Conservation (phyloP, 2,113 vertebrate genomes). For the Erinaceus europaeus region DNA sequence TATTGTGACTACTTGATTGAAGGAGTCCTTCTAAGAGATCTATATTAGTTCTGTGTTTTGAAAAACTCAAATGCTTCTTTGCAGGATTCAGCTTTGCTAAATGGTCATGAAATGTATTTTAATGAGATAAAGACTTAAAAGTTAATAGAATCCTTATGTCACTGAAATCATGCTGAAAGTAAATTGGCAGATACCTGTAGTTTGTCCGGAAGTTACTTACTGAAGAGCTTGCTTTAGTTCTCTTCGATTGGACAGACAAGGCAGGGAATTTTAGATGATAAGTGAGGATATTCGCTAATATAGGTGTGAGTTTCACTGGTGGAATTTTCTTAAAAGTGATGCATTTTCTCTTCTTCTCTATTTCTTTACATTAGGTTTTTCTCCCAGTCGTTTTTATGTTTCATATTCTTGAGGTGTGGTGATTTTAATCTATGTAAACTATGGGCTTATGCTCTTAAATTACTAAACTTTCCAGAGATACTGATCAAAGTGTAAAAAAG, state of each 20-base stretch:
- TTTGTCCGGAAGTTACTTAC: conserved; percentile 59
- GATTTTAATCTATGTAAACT: conserved; percentile 85
- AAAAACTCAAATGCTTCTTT: conserved; percentile 68
- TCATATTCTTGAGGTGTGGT: conserved; percentile 73
- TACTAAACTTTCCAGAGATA: conserved; percentile 87
- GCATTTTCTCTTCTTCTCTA: conserved; percentile 30
- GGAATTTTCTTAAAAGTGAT: conserved; percentile 36
- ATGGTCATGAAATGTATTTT: conserved; percentile 67
- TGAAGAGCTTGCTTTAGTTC: conserved; percentile 60
- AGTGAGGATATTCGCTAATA: conserved; percentile 34
- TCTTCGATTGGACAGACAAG: conserved; percentile 6
- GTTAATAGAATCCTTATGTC: conserved; percentile 69
- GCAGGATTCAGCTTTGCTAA: conserved; percentile 69
- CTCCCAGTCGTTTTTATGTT: conserved; percentile 66
- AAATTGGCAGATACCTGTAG: conserved; percentile 72
- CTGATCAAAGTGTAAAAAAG: conserved; percentile 80
- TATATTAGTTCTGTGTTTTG: conserved; percentile 65
- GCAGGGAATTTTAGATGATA: neutral
- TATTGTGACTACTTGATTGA: neutral
- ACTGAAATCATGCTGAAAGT: conserved; percentile 69
- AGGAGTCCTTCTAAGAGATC: conserved; percentile 12
- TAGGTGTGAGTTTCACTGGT: neutral
- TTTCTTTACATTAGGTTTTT: conserved; percentile 46
- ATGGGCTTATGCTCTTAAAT: conserved; percentile 78
- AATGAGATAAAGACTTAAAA: conserved; percentile 60